Evolutionary conservation across 2,113 vertebrate species (phyloP).

Genomic region (Chamaetylas fuelleborni): DNA sequence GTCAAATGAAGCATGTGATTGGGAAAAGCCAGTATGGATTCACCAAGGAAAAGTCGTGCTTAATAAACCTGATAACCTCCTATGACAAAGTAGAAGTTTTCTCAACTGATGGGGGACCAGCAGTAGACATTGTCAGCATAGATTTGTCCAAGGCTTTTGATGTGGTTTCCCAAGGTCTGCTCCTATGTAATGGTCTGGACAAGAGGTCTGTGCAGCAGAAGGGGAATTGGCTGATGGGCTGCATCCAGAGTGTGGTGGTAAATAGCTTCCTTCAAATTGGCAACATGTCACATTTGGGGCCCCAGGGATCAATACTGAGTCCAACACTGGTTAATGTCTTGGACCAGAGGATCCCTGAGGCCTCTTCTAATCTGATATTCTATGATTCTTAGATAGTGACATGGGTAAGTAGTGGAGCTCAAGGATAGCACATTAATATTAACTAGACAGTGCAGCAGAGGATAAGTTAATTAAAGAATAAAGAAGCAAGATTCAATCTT

Average conservation of each 20-base stretch:
- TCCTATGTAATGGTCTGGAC: too few species aligned
- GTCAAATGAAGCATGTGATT: not conserved
- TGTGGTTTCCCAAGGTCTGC: not conserved
- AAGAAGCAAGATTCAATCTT: constrained; percentile 27
- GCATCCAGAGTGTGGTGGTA: rapidly evolving
- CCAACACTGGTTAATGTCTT: not conserved
- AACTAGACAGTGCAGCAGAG: not conserved
- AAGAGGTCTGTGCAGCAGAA: not conserved
- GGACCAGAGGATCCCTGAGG: not conserved
- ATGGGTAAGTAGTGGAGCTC: not conserved
- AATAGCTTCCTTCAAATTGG: not conserved
- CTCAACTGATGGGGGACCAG: not conserved
- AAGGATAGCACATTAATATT: constrained; percentile 21
- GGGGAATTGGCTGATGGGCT: not conserved
- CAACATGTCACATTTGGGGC: not conserved
- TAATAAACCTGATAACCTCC: not conserved
- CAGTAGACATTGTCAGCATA: not conserved
- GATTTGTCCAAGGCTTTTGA: not conserved
- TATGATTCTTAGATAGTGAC: not conserved
- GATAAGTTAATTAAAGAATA: constrained; percentile 51
- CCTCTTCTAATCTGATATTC: not conserved
- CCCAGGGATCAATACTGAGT: not conserved
- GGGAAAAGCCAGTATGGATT: not conserved
- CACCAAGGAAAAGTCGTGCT: rapidly evolving
- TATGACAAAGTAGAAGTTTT: not conserved